These are phyloP conservation scores for Netta rufina DNA, from an alignment of 2,797 vertebrate genomes.

Conservation along the genomic window DNA sequence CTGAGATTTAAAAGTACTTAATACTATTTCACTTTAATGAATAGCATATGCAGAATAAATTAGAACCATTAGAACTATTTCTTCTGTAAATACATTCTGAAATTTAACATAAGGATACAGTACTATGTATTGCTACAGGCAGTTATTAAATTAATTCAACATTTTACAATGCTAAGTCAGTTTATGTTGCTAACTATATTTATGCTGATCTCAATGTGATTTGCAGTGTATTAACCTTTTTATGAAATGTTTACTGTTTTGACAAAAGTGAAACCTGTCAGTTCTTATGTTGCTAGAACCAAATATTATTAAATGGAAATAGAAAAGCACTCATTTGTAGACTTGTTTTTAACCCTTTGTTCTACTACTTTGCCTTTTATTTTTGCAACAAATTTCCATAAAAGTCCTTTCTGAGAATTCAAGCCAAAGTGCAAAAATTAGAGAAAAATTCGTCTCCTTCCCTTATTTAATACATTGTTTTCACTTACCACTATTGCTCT, in stretches of 20 bases:
- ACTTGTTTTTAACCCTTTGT: neutral
- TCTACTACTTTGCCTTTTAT: neutral
- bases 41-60: neutral
- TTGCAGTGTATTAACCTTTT: neutral
- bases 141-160: constrained; percentile 20
- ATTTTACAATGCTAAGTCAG: neutral
- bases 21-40: neutral
- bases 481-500: neutral
- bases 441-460: neutral
- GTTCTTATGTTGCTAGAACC: neutral
- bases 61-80: neutral
- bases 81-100: neutral
- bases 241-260: neutral
- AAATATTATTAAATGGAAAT: neutral
- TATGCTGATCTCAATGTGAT: neutral
- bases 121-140: neutral
- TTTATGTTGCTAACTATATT: neutral
- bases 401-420: neutral
- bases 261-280: neutral
- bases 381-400: neutral
- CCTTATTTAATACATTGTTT: neutral
- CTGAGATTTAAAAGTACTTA: neutral
- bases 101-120: neutral
- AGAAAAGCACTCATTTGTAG: neutral
- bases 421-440: neutral